Evolutionary conservation across 1,140 invertebrate species (phyloP).

Genomic region (Schlechtendalia chinensis): DNA sequence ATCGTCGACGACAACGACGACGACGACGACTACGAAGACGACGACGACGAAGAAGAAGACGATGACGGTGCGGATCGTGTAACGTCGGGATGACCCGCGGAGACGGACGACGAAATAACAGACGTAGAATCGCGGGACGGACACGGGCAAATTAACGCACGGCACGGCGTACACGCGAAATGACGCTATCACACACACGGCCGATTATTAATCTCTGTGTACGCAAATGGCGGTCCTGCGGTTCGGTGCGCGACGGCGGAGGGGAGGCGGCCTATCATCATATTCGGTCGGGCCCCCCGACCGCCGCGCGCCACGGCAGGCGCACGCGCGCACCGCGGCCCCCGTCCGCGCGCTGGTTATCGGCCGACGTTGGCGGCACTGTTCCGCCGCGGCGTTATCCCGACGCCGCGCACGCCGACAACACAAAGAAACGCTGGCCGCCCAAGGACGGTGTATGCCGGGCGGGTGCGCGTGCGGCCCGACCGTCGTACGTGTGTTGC

Average conservation of each 20-base stretch:
- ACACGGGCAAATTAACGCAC: background rate
- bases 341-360: background rate
- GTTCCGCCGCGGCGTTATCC: slow-evolving; percentile 14
- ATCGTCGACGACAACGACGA: too few species aligned
- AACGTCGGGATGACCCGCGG: too few species aligned
- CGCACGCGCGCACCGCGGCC: background rate
- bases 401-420: background rate
- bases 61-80: too few species aligned
- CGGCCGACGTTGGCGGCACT: slow-evolving; percentile 1
- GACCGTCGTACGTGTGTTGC: too few species aligned
- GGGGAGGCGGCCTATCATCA: slow-evolving; percentile 25
- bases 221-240: slow-evolving; percentile 46
- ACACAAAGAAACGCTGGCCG: slow-evolving; percentile 36
- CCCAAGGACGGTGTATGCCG: slow-evolving; percentile 10
- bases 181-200: slow-evolving; percentile 48
- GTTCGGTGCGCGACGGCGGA: background rate
- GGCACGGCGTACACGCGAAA: slow-evolving; percentile 17
- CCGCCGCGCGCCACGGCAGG: background rate
- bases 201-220: slow-evolving; percentile 46
- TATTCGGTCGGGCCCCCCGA: slow-evolving; percentile 29
- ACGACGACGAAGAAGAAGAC: too few species aligned
- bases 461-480: too few species aligned
- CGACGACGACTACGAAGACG: too few species aligned
- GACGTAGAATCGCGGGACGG: too few species aligned
- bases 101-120: too few species aligned